phyloP scores from a whole-genome alignment of 2,113 vertebrate species.

The Trochalopteron elliotii region DNA sequence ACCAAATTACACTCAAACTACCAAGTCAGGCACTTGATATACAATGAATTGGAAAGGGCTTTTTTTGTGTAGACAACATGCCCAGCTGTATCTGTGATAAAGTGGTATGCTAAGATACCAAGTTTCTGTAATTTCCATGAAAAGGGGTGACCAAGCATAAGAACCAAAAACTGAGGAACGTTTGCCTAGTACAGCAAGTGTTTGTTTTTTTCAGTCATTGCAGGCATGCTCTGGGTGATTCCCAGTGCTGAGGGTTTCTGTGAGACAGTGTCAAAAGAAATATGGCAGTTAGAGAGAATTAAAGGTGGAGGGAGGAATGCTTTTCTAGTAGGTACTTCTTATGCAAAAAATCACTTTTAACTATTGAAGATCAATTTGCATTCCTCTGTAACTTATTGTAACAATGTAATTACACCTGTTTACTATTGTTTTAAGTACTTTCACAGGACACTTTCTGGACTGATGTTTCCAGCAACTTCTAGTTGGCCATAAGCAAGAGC shows the following conservation, averaged over 20 bases:
- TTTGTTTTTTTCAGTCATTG: not conserved
- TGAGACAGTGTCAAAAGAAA: not conserved
- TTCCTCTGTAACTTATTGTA: not conserved
- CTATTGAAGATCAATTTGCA: not conserved
- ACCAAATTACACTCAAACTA: not conserved
- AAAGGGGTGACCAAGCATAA: not conserved
- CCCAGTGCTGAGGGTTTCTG: not conserved
- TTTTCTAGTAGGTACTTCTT: not conserved
- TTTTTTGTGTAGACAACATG: not conserved
- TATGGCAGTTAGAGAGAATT: not conserved
- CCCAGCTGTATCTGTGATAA: fast-evolving
- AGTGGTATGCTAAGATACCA: not conserved
- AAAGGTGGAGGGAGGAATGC: not conserved
- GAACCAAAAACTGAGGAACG: not conserved
- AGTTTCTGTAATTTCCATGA: not conserved
- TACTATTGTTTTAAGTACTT: conserved; percentile 9
- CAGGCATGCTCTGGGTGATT: not conserved
- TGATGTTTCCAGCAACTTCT: conserved; percentile 29
- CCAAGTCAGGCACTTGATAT: not conserved
- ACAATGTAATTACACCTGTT: not conserved
- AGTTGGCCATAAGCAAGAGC: not conserved
- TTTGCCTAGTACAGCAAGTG: not conserved
- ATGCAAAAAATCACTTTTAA: not conserved
- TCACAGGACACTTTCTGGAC: not conserved
- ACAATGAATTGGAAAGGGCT: not conserved